These are phyloP conservation scores for Samia ricini DNA, from an alignment of 1,140 invertebrate species.

Conservation along the genomic window DNA sequence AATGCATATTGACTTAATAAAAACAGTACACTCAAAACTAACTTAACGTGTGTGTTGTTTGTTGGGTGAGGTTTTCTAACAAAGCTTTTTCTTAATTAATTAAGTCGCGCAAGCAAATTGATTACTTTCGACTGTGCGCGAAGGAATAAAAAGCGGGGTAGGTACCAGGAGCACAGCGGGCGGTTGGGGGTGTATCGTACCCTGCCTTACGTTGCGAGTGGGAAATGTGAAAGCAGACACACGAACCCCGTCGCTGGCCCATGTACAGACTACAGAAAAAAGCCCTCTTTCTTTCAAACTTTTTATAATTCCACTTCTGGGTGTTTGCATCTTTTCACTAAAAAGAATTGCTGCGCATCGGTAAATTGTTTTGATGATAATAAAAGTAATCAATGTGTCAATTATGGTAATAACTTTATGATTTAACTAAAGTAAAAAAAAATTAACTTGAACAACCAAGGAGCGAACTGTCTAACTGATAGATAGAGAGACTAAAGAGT, in stretches of 20 bases:
- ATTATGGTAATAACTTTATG: too few species aligned
- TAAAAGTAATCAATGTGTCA: too few species aligned
- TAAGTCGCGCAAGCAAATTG: slow-evolving; percentile 75
- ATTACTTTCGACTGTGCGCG: slow-evolving; percentile 72
- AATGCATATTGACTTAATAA: too few species aligned
- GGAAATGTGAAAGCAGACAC: slow-evolving; percentile 77
- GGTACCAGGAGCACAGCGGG: slow-evolving; percentile 65
- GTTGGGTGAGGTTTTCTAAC: not conserved
- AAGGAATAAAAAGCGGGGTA: slow-evolving; percentile 71
- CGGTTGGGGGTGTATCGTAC: slow-evolving; percentile 47
- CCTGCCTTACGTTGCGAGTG: slow-evolving; percentile 68
- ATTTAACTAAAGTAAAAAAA: too few species aligned
- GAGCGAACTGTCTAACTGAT: too few species aligned
- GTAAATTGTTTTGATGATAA: not conserved
- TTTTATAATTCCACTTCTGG: not conserved
- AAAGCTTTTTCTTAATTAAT: slow-evolving; percentile 70
- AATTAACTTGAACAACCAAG: too few species aligned
- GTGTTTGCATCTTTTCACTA: not conserved
- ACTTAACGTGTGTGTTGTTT: not conserved
- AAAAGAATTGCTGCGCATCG: not conserved
- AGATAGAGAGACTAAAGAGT: too few species aligned
- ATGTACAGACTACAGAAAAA: slow-evolving; percentile 53
- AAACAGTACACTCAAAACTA: too few species aligned
- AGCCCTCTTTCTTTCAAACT: not conserved
- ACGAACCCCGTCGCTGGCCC: slow-evolving; percentile 70